phyloP scores from a whole-genome alignment of 2,113 vertebrate genomes.

The Gallinago paraguaiae region DNA sequence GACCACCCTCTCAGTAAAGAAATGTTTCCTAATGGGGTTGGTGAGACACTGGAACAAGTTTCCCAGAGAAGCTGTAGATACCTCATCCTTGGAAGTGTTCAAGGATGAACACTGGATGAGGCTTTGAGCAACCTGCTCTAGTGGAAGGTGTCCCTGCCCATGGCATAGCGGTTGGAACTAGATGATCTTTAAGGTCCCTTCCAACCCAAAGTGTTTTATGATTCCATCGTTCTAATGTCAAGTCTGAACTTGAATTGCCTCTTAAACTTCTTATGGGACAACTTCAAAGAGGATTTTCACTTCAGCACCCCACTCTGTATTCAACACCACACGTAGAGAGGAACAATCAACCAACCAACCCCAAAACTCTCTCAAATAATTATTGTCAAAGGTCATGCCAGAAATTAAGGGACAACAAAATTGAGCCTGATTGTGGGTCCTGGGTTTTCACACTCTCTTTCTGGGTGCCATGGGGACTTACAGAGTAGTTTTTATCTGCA shows the following conservation, averaged over 20 bases:
- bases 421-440: accelerated
- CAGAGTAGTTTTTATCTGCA: neutral
- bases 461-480: neutral
- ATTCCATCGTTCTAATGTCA: neutral
- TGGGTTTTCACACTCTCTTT: neutral
- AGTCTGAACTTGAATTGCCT: neutral
- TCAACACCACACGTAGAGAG: neutral
- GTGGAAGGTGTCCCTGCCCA: neutral
- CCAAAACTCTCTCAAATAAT: neutral
- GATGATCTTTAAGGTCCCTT: neutral
- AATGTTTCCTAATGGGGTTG: neutral
- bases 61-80: neutral
- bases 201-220: neutral
- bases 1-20: accelerated
- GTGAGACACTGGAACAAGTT: neutral
- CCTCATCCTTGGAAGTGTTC: neutral
- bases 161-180: neutral
- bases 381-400: neutral
- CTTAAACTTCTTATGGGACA: neutral
- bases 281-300: neutral
- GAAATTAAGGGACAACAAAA: neutral
- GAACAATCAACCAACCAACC: neutral
- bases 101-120: neutral
- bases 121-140: neutral
- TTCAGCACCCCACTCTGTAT: neutral